Evolutionary conservation across 2,888 invertebrate species (phyloP), one percentile per base, ranked within the genome.

Genomic region (Malthinus seriepunctatus): DNA sequence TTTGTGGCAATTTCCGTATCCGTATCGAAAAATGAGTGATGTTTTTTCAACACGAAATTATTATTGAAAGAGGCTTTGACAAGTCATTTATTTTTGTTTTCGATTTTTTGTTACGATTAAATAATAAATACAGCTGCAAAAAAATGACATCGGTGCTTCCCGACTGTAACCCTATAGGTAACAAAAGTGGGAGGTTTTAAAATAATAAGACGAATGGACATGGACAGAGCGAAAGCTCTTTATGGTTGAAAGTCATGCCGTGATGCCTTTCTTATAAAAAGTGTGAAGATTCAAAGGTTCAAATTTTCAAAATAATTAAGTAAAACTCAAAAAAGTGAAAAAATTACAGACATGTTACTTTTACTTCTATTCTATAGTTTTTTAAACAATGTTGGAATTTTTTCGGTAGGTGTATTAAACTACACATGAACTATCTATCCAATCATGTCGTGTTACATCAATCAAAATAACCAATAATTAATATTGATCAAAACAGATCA

Each of bases 41-140:
- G 76, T 68, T 71, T 71, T 70, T 73, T 73, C 73, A 63, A 75
- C 78, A 79, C 78, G 78, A 78, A 77, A 76, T 75, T 77, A 78
- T 78, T 78, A 78, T 76, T 76, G 74, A 74, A 76, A 74, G 76
- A 72, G 72, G 73, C 73, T 73, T 75, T 75, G 75, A 76, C 76
- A 76, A 76, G 76, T 75, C 73, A 77, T 77, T 74, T 76, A 73
- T 77, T 75, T 74, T 68, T 73, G 74, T 44, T 54, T 60, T 58
- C 48, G 33, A 15, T 33, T 46, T 42, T 42, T 42, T 38, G 12
- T 38, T 6, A 23, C 23, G 23, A 23, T 23, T 5, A 5, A 23
- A 23, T 23, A 23, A 23, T 23, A 23, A 23, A n/a, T n/a, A n/a
- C n/a, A n/a, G n/a, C n/a, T n/a, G n/a, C n/a, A n/a, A n/a, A n/a